phyloP scores from a whole-genome alignment of 1,140 invertebrate species.

The Listronotus oregonensis region DNA sequence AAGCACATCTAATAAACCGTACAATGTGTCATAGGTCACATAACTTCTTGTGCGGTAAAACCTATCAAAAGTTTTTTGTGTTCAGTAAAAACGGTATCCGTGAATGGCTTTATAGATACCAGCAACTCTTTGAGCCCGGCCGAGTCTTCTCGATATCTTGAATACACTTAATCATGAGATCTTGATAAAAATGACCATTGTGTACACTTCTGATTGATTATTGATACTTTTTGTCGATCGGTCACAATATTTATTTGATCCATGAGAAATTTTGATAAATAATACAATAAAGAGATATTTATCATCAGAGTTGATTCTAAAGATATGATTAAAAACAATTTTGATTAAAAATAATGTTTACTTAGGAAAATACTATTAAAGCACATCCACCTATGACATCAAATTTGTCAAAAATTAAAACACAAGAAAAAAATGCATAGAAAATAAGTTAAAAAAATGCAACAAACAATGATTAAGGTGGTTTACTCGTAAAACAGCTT shows the following conservation, averaged over 20 bases:
- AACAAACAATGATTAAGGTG: too few species aligned
- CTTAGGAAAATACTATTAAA: too few species aligned
- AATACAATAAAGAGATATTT: too few species aligned
- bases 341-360: too few species aligned
- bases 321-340: too few species aligned
- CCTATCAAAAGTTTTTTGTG: neutral
- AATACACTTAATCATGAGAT: constrained; percentile 4
- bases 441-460: too few species aligned
- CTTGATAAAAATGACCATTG: constrained; percentile 9
- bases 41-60: constrained; percentile 6
- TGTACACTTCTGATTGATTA: constrained; percentile 7
- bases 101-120: neutral
- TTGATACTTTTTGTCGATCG: constrained; percentile 4
- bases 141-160: neutral
- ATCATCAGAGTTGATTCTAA: too few species aligned
- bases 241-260: neutral
- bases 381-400: too few species aligned
- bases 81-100: neutral
- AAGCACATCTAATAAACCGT: neutral
- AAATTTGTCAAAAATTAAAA: too few species aligned
- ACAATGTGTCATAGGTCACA: neutral
- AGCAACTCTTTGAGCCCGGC: neutral
- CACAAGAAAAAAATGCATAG: too few species aligned
- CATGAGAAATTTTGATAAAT: too few species aligned
- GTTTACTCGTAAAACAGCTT: too few species aligned